Base-by-base conservation (phyloP, 2,113 vertebrate species). In the Saimiri boliviensis region DNA sequence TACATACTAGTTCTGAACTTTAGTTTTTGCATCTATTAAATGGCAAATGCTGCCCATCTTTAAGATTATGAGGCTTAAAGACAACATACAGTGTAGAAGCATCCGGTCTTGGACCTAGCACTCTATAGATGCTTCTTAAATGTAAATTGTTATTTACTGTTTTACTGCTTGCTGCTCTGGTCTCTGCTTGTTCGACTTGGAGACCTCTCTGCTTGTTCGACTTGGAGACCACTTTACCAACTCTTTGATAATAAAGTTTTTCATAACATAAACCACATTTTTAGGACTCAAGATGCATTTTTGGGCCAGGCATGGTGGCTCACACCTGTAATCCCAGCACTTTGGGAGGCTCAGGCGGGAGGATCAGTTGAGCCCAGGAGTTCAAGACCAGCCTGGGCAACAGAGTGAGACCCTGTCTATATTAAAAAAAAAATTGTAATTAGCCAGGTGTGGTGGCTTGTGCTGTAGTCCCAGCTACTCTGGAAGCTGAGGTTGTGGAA, bases 231-330 rank as follows among this genome's bases (percentile, higher is more conserved):
- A 49, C 90, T 13, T 74, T 90, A 91, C 56, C 70, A 58, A 45
- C 49, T 85, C 70, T 92, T 86, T 37, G 12, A 56, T 63, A 70
- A 32, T 94, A 93, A 90, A 95, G 56, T 93, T 82, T 37, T 93
- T 94, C 58, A 92, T 12, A n/a, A 66, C 5, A 40, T 79, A 42
- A 77, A 87, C 14, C 60, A 60, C 35, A 35, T 70, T 70, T 60
- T 96, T 92, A 89, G 40, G 21, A 68, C 13, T 74, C n/a, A 47
- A 86, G 89, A 74, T 96, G 27, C 52, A 76, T 21, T 63, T 79
- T 52, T 49, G 40, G 60, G 27, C 60, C 60, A 30, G 60, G 60
- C 60, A 13, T 63, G 27, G 27, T 30, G 60, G 27, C 12, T 30
- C 60, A 30, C 5, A 13, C 60, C 60, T 63, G 30, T 63, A 63